A percentile compares a stretch with the other conserved stretches of the same genome.
Conservation (phyloP, 2,797 vertebrate genomes). For the Pipistrellus nathusii region DNA sequence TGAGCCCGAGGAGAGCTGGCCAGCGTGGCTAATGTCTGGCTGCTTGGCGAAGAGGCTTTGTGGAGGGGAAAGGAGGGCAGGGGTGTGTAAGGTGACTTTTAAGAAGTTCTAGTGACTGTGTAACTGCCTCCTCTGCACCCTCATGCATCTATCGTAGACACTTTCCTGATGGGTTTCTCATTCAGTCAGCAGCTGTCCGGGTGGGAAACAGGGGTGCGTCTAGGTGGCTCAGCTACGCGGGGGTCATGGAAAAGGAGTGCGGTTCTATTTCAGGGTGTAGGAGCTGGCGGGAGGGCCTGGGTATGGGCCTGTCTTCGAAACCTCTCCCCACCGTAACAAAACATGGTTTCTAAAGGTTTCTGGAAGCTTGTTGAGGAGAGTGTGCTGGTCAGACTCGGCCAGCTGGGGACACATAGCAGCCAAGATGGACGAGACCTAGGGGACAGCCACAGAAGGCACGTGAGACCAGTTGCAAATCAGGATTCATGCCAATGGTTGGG, state of each 20-base stretch:
- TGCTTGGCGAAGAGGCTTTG: background rate
- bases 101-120: background rate
- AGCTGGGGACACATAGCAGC: background rate
- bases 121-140: background rate
- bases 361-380: background rate
- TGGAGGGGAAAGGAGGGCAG: background rate
- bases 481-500: background rate
- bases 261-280: background rate
- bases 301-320: background rate
- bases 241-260: background rate
- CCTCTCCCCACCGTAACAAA: background rate
- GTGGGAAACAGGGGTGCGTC: too few species aligned
- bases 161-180: background rate
- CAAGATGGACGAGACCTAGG: background rate
- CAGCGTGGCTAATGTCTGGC: background rate
- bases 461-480: background rate
- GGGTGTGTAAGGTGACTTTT: accelerated
- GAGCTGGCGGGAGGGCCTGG: background rate
- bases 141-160: accelerated
- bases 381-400: background rate
- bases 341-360: background rate
- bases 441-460: background rate
- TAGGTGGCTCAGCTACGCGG: background rate
- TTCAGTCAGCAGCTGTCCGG: background rate
- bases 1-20: background rate